Evolutionary conservation across 2,113 vertebrate genomes (phyloP), one percentile per base, ranked within the genome.

Genomic region (Alces alces): DNA sequence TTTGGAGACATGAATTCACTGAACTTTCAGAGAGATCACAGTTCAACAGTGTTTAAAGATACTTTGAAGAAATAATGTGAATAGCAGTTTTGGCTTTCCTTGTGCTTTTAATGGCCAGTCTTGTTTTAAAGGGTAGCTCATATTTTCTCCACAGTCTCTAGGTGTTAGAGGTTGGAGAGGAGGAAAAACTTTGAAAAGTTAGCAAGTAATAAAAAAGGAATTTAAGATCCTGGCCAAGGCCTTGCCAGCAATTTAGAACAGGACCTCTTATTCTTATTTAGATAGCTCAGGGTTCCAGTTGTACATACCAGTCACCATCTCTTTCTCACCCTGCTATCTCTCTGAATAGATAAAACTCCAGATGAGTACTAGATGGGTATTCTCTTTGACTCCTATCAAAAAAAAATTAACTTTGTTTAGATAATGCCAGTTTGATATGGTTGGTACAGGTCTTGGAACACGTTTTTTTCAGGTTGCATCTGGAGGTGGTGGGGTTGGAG

Each of bases 401-500:
- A 79, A 73, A 73, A 95, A 73, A 33, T 39, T 8, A 86, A 55
- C 57, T 39, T 64, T 93, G 52, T 64, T 93, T 45, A 43, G 54
- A 58, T 94, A 14, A 39, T 30, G 39, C 85, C 33, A 61, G 50
- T 73, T 1, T 30, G 54, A 78, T 33, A 25, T 33, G 13, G 60
- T 54, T 95, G 64, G 83, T 92, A 92, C 10, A 97, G 89, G 73
- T 78, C 73, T 92, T 60, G 96, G 96, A 80, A 93, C 39, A 19
- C 98, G 95, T 92, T 64, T 99, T 95, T 93, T 98, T 60, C 98
- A 99, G 99, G 97, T 97, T 64, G 86, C 96, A 39, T 8, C 98
- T 96, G 98, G 91, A 95, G 91, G 92, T 78, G 45, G 96, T 95
- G 95, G 91, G 78, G 61, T 91, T 2, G 97, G 98, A 97, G 99